These are phyloP conservation scores for Stylophora pistillata DNA, from an alignment of 64 coral and sea anemone species.

Conservation along the genomic window DNA sequence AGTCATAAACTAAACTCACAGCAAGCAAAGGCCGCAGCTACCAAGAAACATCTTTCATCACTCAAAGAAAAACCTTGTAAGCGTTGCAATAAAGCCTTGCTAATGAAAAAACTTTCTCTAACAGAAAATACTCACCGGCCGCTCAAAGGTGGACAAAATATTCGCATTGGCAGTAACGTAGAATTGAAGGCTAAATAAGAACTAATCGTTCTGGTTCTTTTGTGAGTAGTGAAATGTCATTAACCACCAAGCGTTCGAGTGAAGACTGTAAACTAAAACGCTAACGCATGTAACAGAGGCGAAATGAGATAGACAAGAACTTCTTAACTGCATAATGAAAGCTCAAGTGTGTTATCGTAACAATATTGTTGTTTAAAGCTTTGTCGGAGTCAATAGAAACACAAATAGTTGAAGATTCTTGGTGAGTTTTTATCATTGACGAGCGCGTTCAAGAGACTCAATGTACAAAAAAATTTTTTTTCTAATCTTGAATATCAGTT, in stretches of 20 bases:
- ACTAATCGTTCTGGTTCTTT: not conserved
- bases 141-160: not conserved
- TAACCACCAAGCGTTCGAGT: no score
- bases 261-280: no score
- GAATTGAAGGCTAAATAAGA: not conserved
- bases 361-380: not conserved
- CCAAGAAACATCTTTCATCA: not conserved
- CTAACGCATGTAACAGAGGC: no score
- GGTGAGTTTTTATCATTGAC: not conserved
- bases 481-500: not conserved
- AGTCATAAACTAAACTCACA: not conserved
- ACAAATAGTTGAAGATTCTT: not conserved
- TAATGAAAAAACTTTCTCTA: not conserved
- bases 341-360: not conserved
- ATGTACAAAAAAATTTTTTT: not conserved
- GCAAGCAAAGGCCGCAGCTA: not conserved
- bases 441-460: not conserved
- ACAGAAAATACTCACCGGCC: not conserved
- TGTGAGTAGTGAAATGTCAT: no score
- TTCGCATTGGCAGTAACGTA: no score
- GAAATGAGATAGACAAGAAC: not conserved
- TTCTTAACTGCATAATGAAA: not conserved
- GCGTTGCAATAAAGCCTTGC: not conserved
- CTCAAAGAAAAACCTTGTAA: not conserved
- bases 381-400: not conserved